A percentile compares a stretch with the other conserved stretches of the same genome.
phyloP scores from a whole-genome alignment of 2,113 vertebrate species.

The Vanacampus margaritifer region DNA sequence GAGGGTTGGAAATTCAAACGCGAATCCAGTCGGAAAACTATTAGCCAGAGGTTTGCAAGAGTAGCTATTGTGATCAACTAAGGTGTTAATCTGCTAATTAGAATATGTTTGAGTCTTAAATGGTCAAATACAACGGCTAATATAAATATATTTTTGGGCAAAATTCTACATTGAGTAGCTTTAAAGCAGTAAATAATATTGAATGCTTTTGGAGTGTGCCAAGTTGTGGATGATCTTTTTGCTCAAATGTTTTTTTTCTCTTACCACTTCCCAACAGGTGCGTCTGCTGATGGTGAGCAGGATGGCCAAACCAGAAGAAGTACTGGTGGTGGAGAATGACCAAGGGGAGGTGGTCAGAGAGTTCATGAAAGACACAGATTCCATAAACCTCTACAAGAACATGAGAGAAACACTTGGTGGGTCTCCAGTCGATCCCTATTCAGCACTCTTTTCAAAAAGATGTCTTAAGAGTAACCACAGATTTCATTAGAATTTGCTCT shows the following conservation, averaged over 20 bases:
- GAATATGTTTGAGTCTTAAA: no score
- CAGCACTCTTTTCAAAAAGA: neutral
- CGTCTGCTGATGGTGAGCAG: slow-evolving; percentile 97
- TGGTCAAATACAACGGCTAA: no score
- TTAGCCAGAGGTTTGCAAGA: no score
- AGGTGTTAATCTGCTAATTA: no score
- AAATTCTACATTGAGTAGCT: no score
- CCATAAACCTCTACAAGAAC: slow-evolving; percentile 98
- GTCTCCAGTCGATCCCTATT: neutral
- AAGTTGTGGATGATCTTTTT: neutral
- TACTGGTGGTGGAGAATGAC: slow-evolving; percentile 97
- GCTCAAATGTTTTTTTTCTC: neutral
- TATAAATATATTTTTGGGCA: no score
- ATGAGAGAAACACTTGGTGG: slow-evolving; percentile 98
- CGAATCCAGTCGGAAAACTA: no score
- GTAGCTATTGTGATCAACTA: no score
- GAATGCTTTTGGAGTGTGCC: no score
- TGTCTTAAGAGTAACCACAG: neutral
- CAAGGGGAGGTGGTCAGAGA: slow-evolving; percentile 97
- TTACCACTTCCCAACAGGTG: slow-evolving; percentile 71
- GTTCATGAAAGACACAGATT: slow-evolving; percentile 99
- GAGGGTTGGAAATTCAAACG: no score
- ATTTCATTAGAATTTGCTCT: no score
- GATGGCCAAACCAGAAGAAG: slow-evolving; percentile 98
- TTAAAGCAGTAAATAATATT: no score